Conservation (phyloP, 2,888 invertebrate species). For the Busseola fusca region DNA sequence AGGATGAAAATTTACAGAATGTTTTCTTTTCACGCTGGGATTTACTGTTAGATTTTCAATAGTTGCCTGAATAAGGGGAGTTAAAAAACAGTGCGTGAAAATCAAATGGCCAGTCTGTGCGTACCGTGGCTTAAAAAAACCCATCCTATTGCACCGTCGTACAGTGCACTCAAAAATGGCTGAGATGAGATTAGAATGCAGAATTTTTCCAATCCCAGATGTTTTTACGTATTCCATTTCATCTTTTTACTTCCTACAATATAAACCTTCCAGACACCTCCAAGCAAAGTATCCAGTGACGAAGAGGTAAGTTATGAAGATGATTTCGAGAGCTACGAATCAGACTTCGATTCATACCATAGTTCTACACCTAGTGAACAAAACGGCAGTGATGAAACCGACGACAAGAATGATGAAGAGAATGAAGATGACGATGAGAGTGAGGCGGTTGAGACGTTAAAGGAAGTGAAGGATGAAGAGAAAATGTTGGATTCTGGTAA, state of each 20-base stretch:
- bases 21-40: too few species aligned
- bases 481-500: constrained; percentile 84
- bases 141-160: too few species aligned
- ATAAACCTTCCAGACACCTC: constrained; percentile 29
- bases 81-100: too few species aligned
- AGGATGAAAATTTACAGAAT: too few species aligned
- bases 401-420: constrained; percentile 34
- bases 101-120: too few species aligned
- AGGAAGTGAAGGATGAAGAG: constrained; percentile 78
- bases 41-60: too few species aligned
- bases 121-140: too few species aligned
- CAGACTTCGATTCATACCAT: constrained; percentile 86
- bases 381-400: constrained; percentile 38
- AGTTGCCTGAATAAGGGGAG: too few species aligned
- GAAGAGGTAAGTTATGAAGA: constrained; percentile 85
- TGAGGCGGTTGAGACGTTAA: constrained; percentile 47
- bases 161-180: too few species aligned
- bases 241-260: background rate
- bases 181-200: too few species aligned
- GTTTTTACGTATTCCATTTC: background rate
- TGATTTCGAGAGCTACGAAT: constrained; percentile 87
- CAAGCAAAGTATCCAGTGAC: constrained; percentile 71
- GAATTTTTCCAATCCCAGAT: too few species aligned
- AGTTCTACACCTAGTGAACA: constrained; percentile 64
- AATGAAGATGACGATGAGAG: constrained; percentile 39